These are phyloP conservation scores for Tinea pellionella DNA, from an alignment of 2,888 invertebrate genomes.

Conservation along the genomic window DNA sequence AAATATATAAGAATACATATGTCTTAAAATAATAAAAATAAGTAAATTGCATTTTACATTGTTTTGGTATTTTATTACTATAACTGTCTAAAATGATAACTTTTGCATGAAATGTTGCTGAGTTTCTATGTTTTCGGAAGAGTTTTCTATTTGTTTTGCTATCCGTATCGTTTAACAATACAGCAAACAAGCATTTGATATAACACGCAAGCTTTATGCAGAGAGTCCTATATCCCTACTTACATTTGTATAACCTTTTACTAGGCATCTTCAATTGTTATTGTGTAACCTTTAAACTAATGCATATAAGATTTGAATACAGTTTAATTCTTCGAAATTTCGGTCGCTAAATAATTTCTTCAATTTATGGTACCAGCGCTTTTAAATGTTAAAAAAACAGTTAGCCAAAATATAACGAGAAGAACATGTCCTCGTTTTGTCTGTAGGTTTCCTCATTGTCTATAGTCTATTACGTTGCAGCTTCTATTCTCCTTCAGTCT, in stretches of 20 bases:
- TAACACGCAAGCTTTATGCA: slow-evolving; percentile 41
- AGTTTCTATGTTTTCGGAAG: neutral
- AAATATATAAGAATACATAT: too few species aligned
- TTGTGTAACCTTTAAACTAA: neutral
- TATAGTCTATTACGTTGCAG: too few species aligned
- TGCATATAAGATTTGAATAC: neutral
- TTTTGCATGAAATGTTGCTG: neutral
- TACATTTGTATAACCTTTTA: neutral
- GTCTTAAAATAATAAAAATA: neutral
- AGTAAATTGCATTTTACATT: neutral
- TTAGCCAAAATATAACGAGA: too few species aligned
- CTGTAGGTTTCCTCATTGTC: too few species aligned
- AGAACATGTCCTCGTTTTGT: too few species aligned
- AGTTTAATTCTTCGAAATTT: too few species aligned
- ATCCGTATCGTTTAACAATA: slow-evolving; percentile 35
- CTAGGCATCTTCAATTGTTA: neutral
- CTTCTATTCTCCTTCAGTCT: too few species aligned
- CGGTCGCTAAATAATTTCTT: too few species aligned
- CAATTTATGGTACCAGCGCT: too few species aligned
- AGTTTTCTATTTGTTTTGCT: slow-evolving; percentile 19
- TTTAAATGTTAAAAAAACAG: too few species aligned
- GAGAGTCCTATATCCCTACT: slow-evolving; percentile 7
- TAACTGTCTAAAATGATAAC: neutral
- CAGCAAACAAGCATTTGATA: slow-evolving; percentile 41
- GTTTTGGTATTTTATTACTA: neutral